Conservation (phyloP, 2,797 vertebrate genomes). For the Mormyrops boulengeri region DNA sequence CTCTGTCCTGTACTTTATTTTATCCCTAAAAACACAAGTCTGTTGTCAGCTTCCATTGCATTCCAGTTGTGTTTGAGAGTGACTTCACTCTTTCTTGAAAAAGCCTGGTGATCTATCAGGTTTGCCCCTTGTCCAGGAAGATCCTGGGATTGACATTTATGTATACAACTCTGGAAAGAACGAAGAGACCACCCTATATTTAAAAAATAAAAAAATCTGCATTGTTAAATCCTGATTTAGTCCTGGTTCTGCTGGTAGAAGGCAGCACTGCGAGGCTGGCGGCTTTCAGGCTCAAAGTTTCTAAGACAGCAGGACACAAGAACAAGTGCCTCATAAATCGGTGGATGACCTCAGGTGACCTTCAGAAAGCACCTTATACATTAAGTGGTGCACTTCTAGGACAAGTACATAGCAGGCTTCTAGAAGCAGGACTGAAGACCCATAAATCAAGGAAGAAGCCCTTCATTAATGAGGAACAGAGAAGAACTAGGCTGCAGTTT, state of each 20-base stretch:
- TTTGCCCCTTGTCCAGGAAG: background rate
- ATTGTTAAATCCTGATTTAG: too few species aligned
- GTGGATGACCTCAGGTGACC: background rate
- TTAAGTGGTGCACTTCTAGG: background rate
- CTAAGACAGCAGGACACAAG: background rate
- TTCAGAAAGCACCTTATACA: background rate
- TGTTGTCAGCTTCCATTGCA: background rate
- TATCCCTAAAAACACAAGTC: background rate
- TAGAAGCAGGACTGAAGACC: background rate
- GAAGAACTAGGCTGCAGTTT: background rate
- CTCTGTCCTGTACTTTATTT: background rate
- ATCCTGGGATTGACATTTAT: background rate
- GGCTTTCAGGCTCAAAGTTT: background rate
- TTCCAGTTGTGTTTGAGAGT: background rate
- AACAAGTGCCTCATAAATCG: background rate
- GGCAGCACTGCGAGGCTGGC: too few species aligned
- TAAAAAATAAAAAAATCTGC: too few species aligned
- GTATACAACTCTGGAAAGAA: background rate
- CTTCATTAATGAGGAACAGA: background rate
- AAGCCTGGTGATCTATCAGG: background rate
- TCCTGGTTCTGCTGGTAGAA: too few species aligned
- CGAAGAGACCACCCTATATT: too few species aligned
- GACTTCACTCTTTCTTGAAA: background rate
- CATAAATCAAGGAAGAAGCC: background rate
- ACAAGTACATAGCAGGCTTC: background rate